Percentiles rank a stretch among this genome's conserved stretches.
Evolutionary conservation across 2,797 vertebrate species (phyloP).

Genomic region (Rhynchotus rufescens): DNA sequence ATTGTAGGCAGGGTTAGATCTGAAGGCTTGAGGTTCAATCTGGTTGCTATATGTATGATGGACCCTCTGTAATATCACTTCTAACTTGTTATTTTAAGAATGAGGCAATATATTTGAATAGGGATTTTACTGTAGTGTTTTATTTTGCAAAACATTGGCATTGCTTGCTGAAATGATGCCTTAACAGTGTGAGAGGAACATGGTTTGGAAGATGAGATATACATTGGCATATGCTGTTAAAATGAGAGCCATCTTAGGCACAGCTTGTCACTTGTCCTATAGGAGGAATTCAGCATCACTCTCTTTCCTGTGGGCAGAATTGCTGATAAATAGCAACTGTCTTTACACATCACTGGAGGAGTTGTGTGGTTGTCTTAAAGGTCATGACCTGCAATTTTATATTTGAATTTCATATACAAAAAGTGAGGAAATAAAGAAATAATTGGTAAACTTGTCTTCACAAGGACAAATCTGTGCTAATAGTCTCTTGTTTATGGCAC

Average conservation of each 20-base stretch:
- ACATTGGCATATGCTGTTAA: not conserved
- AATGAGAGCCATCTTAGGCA: not conserved
- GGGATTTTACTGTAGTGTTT: not conserved
- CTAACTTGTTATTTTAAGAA: not conserved
- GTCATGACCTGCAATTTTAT: not conserved
- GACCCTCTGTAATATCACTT: not conserved
- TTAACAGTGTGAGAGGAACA: not conserved
- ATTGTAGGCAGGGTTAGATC: not conserved
- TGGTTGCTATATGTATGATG: not conserved
- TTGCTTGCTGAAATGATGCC: not conserved
- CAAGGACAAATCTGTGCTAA: not conserved
- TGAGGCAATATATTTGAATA: not conserved
- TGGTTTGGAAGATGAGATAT: not conserved
- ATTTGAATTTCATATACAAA: not conserved
- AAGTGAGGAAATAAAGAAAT: not conserved
- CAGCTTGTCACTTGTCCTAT: not conserved
- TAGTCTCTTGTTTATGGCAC: not conserved
- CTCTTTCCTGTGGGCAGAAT: not conserved
- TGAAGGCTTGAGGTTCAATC: not conserved
- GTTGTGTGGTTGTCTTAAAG: not conserved
- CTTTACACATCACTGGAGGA: not conserved
- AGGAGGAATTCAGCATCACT: fast-evolving
- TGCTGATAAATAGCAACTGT: not conserved
- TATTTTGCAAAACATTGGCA: not conserved
- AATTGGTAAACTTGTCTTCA: not conserved